Evolutionary conservation across 2,888 invertebrate genomes (phyloP), one percentile per base, ranked within the genome.

Genomic region (Tinea trinotella): DNA sequence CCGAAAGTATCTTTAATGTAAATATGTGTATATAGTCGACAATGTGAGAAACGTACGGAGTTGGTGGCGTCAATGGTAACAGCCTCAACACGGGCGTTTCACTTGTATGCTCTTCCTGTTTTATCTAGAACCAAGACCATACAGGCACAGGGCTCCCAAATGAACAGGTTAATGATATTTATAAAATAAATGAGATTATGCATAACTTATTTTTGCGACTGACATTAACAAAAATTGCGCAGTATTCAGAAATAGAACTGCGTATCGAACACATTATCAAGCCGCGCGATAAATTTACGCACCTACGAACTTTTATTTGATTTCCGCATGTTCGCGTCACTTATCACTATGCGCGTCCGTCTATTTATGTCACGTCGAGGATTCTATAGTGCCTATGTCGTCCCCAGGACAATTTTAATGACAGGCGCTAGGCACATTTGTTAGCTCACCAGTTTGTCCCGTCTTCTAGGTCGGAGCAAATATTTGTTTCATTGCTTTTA

Each of bases 1-100:
- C 5, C n/a, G n/a, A 6, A 13, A 13, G 5, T 5, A 40, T 12
- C n/a, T 40, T 9, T n/a, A 3, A 46, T 4, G 6, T 7, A 19
- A 9, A 20, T 20, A 20, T 5, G 35, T 30, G 15, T 17, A 12
- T 34, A 35, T 7, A 15, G 10, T 12, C 15, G 13, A 3, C 60
- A 67, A 71, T 86, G 86, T 85, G 76, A 74, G 76, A 83, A 72
- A 80, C 85, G 85, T 85, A 81, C 86, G 84, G 85, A 70, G 85
- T 86, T 84, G 85, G 58, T 80, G 78, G 78, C 81, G 76, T 80
- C 82, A 79, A 85, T 62, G 52, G 68, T 78, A 69, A 78, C 76
- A 68, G 73, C 84, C 77, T 80, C 86, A 85, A 86, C 74, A 86
- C 86, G 85, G 85, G 80, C 82, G 83, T 69, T 75, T 81, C 74